Evolutionary conservation across 2,888 invertebrate species (phyloP).

Genomic region (Furcula furcula): DNA sequence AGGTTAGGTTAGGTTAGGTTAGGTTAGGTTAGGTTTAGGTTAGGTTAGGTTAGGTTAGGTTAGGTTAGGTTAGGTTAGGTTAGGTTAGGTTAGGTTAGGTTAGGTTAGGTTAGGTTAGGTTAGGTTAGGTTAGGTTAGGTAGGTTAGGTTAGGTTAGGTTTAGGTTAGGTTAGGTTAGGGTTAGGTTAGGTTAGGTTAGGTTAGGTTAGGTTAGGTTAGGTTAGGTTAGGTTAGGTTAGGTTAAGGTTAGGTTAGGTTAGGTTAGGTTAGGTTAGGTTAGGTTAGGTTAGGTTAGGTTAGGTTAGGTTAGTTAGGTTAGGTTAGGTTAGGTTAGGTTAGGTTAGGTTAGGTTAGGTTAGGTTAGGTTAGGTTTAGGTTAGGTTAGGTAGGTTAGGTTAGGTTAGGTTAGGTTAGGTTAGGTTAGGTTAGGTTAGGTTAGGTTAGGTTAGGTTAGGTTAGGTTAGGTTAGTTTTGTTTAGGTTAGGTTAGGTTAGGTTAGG

Average conservation of each 20-base stretch:
- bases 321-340: slow-evolving; percentile 8
- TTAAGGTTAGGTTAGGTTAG: too few species aligned
- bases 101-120: slow-evolving; percentile 7
- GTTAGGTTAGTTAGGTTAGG: slow-evolving; percentile 13
- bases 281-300: too few species aligned
- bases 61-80: slow-evolving; percentile 8
- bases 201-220: slow-evolving; percentile 6
- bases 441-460: too few species aligned
- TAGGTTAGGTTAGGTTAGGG: slow-evolving; percentile 2
- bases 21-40: slow-evolving; percentile 7
- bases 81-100: slow-evolving; percentile 9
- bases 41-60: slow-evolving; percentile 8
- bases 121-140: slow-evolving; percentile 8
- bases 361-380: too few species aligned
- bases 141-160: slow-evolving; percentile 9
- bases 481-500: too few species aligned
- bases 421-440: too few species aligned
- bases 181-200: slow-evolving; percentile 11
- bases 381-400: too few species aligned
- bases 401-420: too few species aligned
- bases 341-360: slow-evolving; percentile 6
- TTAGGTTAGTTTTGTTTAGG: too few species aligned
- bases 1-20: slow-evolving; percentile 6
- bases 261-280: slow-evolving; percentile 11
- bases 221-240: too few species aligned